Base-by-base conservation (phyloP, 2,888 invertebrate genomes). In the Ypsolopha sequella region DNA sequence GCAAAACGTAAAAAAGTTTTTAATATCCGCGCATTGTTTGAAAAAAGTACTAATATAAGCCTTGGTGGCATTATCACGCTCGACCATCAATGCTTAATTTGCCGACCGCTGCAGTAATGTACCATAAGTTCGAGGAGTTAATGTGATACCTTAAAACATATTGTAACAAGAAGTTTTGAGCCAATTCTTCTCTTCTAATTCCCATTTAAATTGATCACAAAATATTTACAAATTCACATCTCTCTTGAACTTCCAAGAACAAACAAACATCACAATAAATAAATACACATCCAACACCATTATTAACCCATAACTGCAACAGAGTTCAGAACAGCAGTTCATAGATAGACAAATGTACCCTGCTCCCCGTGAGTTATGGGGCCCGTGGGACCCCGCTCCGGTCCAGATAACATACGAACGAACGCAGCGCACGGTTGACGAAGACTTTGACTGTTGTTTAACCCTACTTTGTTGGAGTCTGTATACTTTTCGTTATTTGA, bases 311-410 rank as follows among this genome's bases (percentile, higher is more conserved):
- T 43, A 43, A 43, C 43, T 43, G 43, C 46, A 46, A 33, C 34
- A 35, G 33, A 46, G 11, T 35, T 35, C 34, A 33, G 35, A 46
- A 46, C 34, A 46, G 46, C 46, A 35, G 46, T 46, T 46, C 46
- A 46, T 46, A 46, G 46, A 34, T 46, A 46, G 46, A 43, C 46
- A 39, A 45, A 45, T 39, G 44, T 36, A 50, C 52, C 52, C 53
- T 52, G 53, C 52, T 52, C 51, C 53, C 53, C 14, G 54, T 65
- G 68, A 68, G 56, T 65, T 68, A 67, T 67, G 54, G 56, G 52
- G 51, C 67, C 63, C 59, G 2, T 0, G 64, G 60, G 66, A 57
- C 46, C 43, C 50, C 50, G 50, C 55, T 47, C 38, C 46, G 41
- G 41, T 48, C 53, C 36, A 48, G 47, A 36, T 48, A 48, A 48